Conservation (phyloP, 2,113 vertebrate genomes). For the Notothenia rossii region DNA sequence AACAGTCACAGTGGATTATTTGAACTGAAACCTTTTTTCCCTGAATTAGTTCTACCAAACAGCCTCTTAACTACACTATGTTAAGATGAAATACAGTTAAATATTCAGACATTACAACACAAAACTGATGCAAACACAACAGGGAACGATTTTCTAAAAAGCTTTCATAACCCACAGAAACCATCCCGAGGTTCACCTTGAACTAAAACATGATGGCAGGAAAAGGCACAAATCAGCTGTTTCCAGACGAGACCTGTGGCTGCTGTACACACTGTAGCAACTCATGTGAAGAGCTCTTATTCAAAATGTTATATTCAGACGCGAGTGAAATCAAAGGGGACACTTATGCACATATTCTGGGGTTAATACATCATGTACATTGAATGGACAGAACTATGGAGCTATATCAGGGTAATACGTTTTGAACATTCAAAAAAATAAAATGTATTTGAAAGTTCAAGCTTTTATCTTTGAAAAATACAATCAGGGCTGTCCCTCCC, state of each 20-base stretch:
- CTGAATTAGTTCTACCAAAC: constrained; percentile 79
- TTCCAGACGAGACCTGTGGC: neutral
- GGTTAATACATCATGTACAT: too few relatives aligned
- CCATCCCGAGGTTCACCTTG: constrained; percentile 26
- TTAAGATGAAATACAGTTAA: constrained; percentile 74
- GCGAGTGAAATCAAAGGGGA: neutral
- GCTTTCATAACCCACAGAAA: constrained; percentile 33
- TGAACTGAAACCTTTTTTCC: constrained; percentile 67
- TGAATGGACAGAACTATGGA: constrained; percentile 5
- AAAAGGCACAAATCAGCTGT: constrained; percentile 2
- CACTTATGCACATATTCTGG: neutral
- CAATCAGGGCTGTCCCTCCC: too few relatives aligned
- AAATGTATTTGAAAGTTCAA: too few relatives aligned
- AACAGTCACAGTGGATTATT: constrained; percentile 73
- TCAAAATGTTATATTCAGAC: neutral
- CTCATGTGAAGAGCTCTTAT: neutral
- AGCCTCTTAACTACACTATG: constrained; percentile 68
- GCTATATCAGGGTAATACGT: too few relatives aligned
- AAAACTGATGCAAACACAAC: constrained; percentile 69
- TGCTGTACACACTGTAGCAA: neutral
- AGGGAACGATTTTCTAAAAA: constrained; percentile 40
- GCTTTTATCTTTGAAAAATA: too few relatives aligned
- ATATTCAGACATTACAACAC: constrained; percentile 75
- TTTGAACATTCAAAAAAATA: too few relatives aligned
- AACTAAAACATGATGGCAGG: neutral